Conservation (phyloP, 2,113 vertebrate species). For the Stercorarius parasiticus region DNA sequence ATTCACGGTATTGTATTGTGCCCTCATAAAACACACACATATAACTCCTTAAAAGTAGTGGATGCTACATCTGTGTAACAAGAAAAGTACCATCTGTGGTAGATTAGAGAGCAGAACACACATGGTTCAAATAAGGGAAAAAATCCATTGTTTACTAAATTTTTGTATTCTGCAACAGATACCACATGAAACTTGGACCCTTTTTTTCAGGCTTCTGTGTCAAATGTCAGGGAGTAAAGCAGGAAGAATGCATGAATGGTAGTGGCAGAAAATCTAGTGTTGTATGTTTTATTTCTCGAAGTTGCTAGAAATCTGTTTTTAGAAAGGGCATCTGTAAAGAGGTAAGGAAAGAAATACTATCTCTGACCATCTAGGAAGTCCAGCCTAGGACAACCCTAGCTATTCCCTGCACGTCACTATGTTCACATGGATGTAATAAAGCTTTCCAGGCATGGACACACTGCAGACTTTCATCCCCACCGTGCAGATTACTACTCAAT, state of each 20-base stretch:
- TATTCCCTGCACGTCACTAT: neutral
- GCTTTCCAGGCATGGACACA: neutral
- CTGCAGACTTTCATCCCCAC: neutral
- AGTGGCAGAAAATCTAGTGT: neutral
- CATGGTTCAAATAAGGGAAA: slow-evolving; percentile 34
- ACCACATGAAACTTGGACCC: neutral
- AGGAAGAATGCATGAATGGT: neutral
- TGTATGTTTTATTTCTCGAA: neutral
- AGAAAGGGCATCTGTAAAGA: neutral
- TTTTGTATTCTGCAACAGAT: slow-evolving; percentile 16
- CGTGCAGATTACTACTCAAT: neutral
- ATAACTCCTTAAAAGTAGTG: neutral
- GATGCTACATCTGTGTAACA: neutral
- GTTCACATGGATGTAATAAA: neutral
- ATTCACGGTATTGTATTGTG: neutral
- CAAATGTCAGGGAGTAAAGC: slow-evolving; percentile 10
- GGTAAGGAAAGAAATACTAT: neutral
- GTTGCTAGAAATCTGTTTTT: neutral
- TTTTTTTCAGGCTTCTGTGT: neutral
- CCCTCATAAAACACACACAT: neutral
- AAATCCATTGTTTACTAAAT: slow-evolving; percentile 16
- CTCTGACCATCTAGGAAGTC: neutral
- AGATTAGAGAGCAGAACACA: neutral
- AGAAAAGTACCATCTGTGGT: neutral
- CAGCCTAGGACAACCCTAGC: neutral